These are phyloP conservation scores for Psylliodes chrysocephalus DNA, from an alignment of 2,888 invertebrate species.

Conservation along the genomic window DNA sequence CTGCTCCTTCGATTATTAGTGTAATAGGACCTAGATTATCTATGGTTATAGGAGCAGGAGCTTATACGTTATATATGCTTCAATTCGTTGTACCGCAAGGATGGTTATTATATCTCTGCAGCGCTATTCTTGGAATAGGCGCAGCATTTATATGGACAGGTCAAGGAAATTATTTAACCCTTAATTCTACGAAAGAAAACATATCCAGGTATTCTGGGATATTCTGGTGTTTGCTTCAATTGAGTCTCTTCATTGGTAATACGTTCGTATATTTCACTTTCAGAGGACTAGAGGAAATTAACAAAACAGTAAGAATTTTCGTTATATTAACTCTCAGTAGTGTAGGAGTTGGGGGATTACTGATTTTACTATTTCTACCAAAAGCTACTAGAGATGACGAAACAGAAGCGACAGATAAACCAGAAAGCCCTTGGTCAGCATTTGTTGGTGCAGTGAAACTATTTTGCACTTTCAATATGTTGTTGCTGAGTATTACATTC, in stretches of 20 bases:
- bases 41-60: conserved; percentile 85
- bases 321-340: conserved; percentile 85
- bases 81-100: conserved; percentile 87
- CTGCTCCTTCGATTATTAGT: conserved; percentile 90
- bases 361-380: conserved; percentile 74
- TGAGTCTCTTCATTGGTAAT: conserved; percentile 94
- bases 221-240: conserved; percentile 97
- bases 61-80: conserved; percentile 89
- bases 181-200: conserved; percentile 88
- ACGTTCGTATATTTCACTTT: conserved; percentile 94
- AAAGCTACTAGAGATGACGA: conserved; percentile 64
- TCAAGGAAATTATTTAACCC: conserved; percentile 90
- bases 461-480: conserved; percentile 85
- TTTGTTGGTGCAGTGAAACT: conserved; percentile 80
- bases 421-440: conserved; percentile 72
- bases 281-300: conserved; percentile 80
- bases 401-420: conserved; percentile 54
- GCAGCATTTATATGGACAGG: conserved; percentile 97
- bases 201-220: conserved; percentile 95
- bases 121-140: conserved; percentile 87
- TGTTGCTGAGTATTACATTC: conserved; percentile 85
- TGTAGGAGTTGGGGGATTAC: conserved; percentile 77
- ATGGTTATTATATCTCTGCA: conserved; percentile 85
- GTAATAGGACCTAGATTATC: conserved; percentile 86
- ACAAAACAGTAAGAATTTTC: conserved; percentile 74